Evolutionary conservation across 2,113 vertebrate genomes (phyloP), one percentile per base, ranked within the genome.

Genomic region (Guaruba guarouba): DNA sequence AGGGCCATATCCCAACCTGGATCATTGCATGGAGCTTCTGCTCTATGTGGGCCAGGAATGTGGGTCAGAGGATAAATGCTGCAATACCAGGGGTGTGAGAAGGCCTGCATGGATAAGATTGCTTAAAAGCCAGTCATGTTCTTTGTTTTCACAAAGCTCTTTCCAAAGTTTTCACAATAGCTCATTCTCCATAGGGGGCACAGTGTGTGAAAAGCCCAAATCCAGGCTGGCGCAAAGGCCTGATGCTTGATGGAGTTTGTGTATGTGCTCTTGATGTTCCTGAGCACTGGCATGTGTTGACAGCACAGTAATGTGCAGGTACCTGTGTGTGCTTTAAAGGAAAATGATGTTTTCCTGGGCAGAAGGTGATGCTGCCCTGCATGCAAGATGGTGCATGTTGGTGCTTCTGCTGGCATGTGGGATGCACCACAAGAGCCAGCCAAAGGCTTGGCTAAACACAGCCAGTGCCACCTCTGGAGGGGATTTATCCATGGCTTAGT

Each of bases 21-120:
- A 78, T 82, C 41, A 91, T 57, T 43, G 27, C 31, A 7, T 5
- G 24, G 31, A 82, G 59, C 62, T 80, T 64, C 44, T 92, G 54
- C 63, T 82, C 64, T 73, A n/a, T 64, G 85, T 92, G 80, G 91
- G 87, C 52, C 61, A 19, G 88, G 93, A 96, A 95, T 83, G 90
- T 64, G 66, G 67, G 29, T 91, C 4, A 15, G 67, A 75, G 66
- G 77, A 28, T 13, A 39, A 37, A 37, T 81, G 87, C 82, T 91
- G 77, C 92, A 91, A 93, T 13, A 52, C 25, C 35, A 13, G 37
- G 63, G n/a, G 8, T 85, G 49, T 83, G 86, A 84, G 80, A 68
- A 91, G 69, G 74, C 93, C 73, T 88, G 82, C 1, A 4, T 69
- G 84, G 44, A n/a, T 94, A 35, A 76, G 81, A 48, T 81, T 94